phyloP scores from a whole-genome alignment of 2,888 invertebrate genomes.

The Scotopteryx bipunctaria region DNA sequence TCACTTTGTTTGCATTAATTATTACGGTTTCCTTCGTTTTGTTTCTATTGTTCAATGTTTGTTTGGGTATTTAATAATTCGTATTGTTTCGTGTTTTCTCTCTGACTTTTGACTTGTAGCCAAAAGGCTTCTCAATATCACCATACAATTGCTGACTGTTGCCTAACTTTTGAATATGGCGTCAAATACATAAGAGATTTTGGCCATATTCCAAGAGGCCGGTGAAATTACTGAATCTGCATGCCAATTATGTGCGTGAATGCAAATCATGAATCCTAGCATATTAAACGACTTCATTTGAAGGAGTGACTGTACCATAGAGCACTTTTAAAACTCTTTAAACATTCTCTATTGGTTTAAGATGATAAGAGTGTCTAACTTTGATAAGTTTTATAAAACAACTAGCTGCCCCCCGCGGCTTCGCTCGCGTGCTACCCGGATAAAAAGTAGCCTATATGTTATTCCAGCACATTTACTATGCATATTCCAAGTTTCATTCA shows the following conservation, averaged over 20 bases:
- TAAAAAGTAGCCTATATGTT: too few species aligned
- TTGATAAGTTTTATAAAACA: conserved; percentile 18
- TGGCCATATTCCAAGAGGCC: conserved; percentile 37
- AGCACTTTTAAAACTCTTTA: neutral
- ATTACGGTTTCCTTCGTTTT: conserved; percentile 30
- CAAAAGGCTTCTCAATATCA: conserved; percentile 2
- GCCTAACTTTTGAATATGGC: conserved; percentile 19
- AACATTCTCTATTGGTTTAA: conserved; percentile 5
- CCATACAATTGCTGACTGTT: conserved; percentile 2
- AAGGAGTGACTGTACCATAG: conserved; percentile 1
- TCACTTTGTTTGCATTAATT: conserved; percentile 37
- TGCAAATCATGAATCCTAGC: conserved; percentile 7
- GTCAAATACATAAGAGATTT: conserved; percentile 22
- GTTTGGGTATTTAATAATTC: neutral
- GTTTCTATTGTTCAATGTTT: conserved; percentile 6
- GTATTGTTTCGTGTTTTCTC: neutral
- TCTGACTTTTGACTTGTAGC: conserved; percentile 6
- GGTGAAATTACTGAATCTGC: conserved; percentile 25
- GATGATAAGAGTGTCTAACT: conserved; percentile 6
- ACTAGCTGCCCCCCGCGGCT: too few species aligned
- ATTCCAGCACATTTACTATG: too few species aligned
- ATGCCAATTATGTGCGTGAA: conserved; percentile 18
- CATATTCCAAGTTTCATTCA: too few species aligned
- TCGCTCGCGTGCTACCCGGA: too few species aligned
- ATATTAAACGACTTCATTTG: conserved; percentile 3